Evolutionary conservation across 2,113 vertebrate genomes (phyloP).

Genomic region (Carlito syrichta): DNA sequence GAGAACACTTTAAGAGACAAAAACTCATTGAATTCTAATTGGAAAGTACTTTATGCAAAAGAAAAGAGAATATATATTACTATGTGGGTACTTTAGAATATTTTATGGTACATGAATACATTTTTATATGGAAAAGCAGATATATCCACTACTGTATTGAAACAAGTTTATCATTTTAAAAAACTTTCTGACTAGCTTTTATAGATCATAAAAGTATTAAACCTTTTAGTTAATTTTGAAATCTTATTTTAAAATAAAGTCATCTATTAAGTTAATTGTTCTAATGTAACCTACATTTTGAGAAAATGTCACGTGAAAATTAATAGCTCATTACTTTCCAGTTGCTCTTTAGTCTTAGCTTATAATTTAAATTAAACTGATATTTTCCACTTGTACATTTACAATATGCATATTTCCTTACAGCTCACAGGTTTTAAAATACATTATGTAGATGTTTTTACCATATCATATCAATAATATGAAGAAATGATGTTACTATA

Average conservation of each 20-base stretch:
- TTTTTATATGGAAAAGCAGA: neutral
- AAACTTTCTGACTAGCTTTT: neutral
- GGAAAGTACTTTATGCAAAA: neutral
- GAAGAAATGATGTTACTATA: neutral
- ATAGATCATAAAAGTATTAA: neutral
- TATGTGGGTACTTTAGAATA: no score
- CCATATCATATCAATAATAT: neutral
- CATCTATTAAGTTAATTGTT: neutral
- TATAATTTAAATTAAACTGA: neutral
- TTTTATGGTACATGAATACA: neutral
- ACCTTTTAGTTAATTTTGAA: neutral
- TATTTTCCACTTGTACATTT: neutral
- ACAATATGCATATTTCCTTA: neutral
- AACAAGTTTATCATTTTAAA: neutral
- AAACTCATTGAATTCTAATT: neutral
- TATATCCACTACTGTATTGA: neutral
- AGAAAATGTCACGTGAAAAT: neutral
- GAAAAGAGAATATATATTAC: neutral
- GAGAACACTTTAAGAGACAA: neutral
- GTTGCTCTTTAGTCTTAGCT: neutral
- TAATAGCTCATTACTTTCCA: neutral
- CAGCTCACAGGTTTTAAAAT: neutral
- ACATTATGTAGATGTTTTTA: neutral
- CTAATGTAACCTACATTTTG: neutral
- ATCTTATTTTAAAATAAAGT: neutral